These are phyloP conservation scores for Gibbula magus DNA, from an alignment of 2,888 invertebrate genomes.

Conservation along the genomic window DNA sequence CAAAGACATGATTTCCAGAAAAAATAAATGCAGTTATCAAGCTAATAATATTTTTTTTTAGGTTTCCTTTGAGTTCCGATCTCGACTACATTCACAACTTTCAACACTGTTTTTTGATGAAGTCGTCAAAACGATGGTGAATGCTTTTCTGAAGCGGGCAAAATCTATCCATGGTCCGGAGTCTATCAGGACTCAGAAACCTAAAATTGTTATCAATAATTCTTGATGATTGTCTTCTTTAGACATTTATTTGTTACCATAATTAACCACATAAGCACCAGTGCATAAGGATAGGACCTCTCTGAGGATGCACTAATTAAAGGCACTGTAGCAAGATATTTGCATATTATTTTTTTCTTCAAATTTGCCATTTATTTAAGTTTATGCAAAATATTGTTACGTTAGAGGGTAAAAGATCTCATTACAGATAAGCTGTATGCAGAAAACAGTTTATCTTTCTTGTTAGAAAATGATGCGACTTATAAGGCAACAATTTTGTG, in stretches of 20 bases:
- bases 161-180: slow-evolving; percentile 83
- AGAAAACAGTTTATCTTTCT: background rate
- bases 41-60: slow-evolving; percentile 47
- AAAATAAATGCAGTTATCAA: background rate
- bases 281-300: too few species aligned
- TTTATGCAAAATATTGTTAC: background rate
- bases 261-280: too few species aligned
- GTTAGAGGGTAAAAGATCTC: too few species aligned
- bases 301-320: too few species aligned
- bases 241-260: background rate
- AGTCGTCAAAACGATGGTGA: slow-evolving; percentile 96
- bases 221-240: slow-evolving; percentile 50
- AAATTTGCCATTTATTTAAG: too few species aligned
- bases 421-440: background rate
- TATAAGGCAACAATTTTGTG: too few species aligned
- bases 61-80: slow-evolving; percentile 90
- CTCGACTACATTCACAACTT: slow-evolving; percentile 89
- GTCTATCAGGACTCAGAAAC: slow-evolving; percentile 67
- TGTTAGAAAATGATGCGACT: too few species aligned
- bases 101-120: slow-evolving; percentile 96
- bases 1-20: background rate
- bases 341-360: too few species aligned
- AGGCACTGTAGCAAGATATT: too few species aligned
- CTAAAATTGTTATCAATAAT: slow-evolving; percentile 49
- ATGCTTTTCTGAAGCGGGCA: slow-evolving; percentile 92